Evolutionary conservation across 2,888 invertebrate genomes (phyloP).

Genomic region (Tenthredo scrophulariae): DNA sequence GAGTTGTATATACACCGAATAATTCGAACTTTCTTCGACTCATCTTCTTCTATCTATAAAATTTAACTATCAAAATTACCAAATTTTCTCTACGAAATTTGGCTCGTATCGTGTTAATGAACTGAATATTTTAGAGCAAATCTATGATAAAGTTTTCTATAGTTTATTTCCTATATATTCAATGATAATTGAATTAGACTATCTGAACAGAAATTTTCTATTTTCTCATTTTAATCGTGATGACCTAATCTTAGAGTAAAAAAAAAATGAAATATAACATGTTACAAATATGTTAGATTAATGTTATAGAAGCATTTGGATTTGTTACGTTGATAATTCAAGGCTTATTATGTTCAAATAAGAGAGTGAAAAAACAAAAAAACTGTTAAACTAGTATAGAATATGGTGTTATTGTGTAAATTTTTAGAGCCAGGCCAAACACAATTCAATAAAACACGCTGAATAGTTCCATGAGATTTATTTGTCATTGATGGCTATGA

Average conservation of each 20-base stretch:
- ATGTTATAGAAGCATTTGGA: constrained; percentile 6
- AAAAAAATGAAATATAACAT: neutral
- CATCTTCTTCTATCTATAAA: constrained; percentile 53
- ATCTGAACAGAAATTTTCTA: neutral
- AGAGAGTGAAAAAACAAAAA: neutral
- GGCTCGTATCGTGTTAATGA: neutral
- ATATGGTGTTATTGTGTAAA: constrained; percentile 7
- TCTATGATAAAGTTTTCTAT: neutral
- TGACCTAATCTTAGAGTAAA: neutral
- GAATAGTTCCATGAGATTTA: constrained; percentile 62
- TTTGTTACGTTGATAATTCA: constrained; percentile 27
- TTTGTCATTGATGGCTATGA: constrained; percentile 60
- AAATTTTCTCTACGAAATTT: constrained; percentile 7
- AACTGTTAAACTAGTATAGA: neutral
- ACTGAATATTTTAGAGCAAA: neutral
- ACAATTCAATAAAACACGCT: constrained; percentile 60
- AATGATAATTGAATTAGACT: neutral
- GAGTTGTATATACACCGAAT: constrained; percentile 51
- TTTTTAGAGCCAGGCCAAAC: constrained; percentile 57
- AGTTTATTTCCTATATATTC: neutral
- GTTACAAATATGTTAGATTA: neutral
- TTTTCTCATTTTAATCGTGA: neutral
- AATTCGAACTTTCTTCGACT: constrained; percentile 51
- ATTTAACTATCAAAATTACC: constrained; percentile 43
- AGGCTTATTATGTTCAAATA: neutral